Evolutionary conservation across 1,140 invertebrate species (phyloP), one percentile per base, ranked within the genome.

Genomic region (Copidosoma floridanum): DNA sequence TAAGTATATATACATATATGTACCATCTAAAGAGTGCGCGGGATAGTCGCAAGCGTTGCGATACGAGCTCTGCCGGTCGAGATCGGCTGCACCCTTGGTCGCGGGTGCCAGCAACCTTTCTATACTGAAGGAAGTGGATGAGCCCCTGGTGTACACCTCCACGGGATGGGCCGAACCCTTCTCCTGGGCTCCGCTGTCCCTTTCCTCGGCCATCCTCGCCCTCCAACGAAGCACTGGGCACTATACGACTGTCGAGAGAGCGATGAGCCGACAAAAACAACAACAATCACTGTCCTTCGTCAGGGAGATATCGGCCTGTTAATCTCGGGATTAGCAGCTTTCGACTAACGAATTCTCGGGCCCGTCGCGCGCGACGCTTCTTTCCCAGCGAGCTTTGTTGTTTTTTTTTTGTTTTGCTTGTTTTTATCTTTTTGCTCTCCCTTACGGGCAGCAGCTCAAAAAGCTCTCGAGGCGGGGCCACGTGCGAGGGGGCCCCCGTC

Each of bases 121-220:
- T 51, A 78, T 78, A 48, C 76, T 78, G 35, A 78, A 78, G 8
- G 69, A 67, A 6, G 71, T n/a, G n/a, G n/a, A n/a, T n/a, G n/a
- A n/a, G n/a, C n/a, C n/a, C n/a, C n/a, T n/a, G n/a, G n/a, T n/a
- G n/a, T n/a, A 71, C 73, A 70, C 65, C 68, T 69, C 44, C 55
- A 61, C 35, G 61, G 60, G 47, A 74, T 72, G 74, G 72, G 74
- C 67, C 63, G 6, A 12, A 6, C 12, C 6, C 29, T 32, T 6
- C 29, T 32, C 6, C 6, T 32, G 6, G 29, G 29, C 11, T 10
- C 38, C 16, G 38, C 10, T 41, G 11, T n/a, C n/a, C n/a, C n/a
- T n/a, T n/a, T n/a, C n/a, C n/a, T n/a, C n/a, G n/a, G n/a, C n/a
- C n/a, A n/a, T n/a, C n/a, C n/a, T n/a, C n/a, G n/a, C n/a, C n/a